phyloP scores from a whole-genome alignment of 2,797 vertebrate genomes.

The Triplophysa bombifrons region DNA sequence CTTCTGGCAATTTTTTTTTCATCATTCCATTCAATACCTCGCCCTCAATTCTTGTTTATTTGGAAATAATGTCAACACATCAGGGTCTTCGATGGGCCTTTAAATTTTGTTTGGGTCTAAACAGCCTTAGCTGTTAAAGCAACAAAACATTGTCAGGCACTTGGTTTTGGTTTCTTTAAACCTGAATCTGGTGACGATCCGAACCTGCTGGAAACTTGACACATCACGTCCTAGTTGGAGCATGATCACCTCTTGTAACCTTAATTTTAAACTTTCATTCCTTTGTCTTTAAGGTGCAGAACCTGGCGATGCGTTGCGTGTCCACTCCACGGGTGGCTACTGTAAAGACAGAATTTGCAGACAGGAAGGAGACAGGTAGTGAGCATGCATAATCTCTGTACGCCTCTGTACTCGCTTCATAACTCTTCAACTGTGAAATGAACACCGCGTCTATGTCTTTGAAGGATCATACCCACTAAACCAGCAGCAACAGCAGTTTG shows the following conservation, averaged over 20 bases:
- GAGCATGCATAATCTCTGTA: neutral
- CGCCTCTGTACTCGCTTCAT: neutral
- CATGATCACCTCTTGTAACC: neutral
- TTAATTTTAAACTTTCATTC: neutral
- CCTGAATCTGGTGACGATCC: neutral
- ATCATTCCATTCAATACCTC: too few species aligned
- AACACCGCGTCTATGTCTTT: slow-evolving; percentile 2
- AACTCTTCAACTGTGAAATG: neutral
- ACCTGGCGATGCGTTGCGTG: slow-evolving; percentile 89
- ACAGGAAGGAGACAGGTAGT: slow-evolving; percentile 77
- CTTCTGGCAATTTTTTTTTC: too few species aligned
- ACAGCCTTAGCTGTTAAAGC: neutral
- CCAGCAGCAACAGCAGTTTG: slow-evolving; percentile 87
- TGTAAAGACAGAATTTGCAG: slow-evolving; percentile 78
- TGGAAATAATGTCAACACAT: too few species aligned
- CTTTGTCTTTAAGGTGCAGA: slow-evolving; percentile 84
- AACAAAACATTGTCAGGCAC: neutral
- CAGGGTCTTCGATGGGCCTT: too few species aligned
- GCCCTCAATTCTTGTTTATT: too few species aligned
- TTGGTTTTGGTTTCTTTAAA: slow-evolving; percentile 4
- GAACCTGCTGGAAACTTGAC: neutral
- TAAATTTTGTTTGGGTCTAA: neutral
- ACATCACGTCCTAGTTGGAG: too few species aligned
- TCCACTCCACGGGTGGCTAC: slow-evolving; percentile 75
- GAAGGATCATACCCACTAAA: slow-evolving; percentile 82